These are phyloP conservation scores for Fistularia commersonii DNA, from an alignment of 2,797 vertebrate genomes.

Conservation along the genomic window DNA sequence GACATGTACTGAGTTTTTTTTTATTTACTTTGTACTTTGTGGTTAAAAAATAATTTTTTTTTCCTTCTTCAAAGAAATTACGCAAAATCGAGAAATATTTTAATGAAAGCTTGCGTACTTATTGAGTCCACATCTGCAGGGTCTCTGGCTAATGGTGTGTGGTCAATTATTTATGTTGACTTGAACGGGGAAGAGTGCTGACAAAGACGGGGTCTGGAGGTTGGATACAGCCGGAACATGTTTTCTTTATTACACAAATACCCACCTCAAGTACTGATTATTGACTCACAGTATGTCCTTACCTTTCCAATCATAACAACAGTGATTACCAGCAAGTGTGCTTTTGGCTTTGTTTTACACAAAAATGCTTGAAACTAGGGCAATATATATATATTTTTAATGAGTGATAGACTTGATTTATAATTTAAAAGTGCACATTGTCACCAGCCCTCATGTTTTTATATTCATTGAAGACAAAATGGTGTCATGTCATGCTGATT, in stretches of 20 bases:
- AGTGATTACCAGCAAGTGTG: constrained; percentile 16
- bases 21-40: no score
- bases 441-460: no score
- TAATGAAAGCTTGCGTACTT: constrained; percentile 15
- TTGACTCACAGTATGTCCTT: background rate
- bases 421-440: constrained; percentile 26
- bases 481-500: no score
- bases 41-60: background rate
- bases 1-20: no score
- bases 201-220: constrained; percentile 19
- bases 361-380: constrained; percentile 11
- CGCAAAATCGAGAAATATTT: background rate
- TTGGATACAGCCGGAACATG: constrained; percentile 10
- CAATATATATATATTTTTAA: constrained; percentile 62
- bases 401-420: constrained; percentile 48
- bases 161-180: constrained; percentile 51
- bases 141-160: constrained; percentile 33
- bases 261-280: constrained; percentile 6
- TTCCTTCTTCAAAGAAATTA: background rate
- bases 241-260: constrained; percentile 10
- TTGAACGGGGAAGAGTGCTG: constrained; percentile 31
- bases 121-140: constrained; percentile 17
- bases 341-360: constrained; percentile 28
- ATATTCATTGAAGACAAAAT: no score
- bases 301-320: constrained; percentile 8